phyloP scores from a whole-genome alignment of 2,888 invertebrate species.

The Ennomos fuscantarius region DNA sequence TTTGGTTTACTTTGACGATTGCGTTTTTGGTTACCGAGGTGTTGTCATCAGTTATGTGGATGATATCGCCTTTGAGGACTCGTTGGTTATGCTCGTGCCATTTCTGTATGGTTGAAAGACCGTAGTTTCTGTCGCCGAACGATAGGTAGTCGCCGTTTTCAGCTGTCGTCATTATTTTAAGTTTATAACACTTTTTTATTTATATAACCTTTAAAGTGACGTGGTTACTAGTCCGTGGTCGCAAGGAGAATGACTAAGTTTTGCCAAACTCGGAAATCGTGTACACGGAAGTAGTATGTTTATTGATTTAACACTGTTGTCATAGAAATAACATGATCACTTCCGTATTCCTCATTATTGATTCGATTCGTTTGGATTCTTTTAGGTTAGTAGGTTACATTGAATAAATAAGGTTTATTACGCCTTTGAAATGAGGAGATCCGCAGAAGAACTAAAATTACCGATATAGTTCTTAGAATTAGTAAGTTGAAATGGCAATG shows the following conservation, averaged over 20 bases:
- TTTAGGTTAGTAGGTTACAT: constrained; percentile 1
- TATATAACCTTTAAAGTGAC: neutral
- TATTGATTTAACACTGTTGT: constrained; percentile 17
- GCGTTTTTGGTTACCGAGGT: constrained; percentile 76
- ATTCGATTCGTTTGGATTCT: neutral
- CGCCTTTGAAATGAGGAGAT: no score
- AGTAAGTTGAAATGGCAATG: no score
- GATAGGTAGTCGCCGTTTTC: constrained; percentile 70
- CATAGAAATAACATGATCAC: constrained; percentile 15
- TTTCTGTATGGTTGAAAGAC: constrained; percentile 61
- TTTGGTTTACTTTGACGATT: constrained; percentile 77
- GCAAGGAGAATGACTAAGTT: neutral
- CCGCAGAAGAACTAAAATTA: no score
- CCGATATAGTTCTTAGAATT: no score
- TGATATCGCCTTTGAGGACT: constrained; percentile 74
- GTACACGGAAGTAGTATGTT: no score
- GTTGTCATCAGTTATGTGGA: constrained; percentile 69
- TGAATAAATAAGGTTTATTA: neutral
- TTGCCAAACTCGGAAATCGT: no score
- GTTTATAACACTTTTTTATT: neutral
- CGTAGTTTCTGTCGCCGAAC: constrained; percentile 65
- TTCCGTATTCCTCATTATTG: constrained; percentile 2
- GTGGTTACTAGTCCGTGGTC: neutral
- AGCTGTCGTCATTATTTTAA: constrained; percentile 54
- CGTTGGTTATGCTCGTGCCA: constrained; percentile 73